Evolutionary conservation across 2,888 invertebrate species (phyloP), one percentile per base, ranked within the genome.

Genomic region (Himalopsyche anomala): DNA sequence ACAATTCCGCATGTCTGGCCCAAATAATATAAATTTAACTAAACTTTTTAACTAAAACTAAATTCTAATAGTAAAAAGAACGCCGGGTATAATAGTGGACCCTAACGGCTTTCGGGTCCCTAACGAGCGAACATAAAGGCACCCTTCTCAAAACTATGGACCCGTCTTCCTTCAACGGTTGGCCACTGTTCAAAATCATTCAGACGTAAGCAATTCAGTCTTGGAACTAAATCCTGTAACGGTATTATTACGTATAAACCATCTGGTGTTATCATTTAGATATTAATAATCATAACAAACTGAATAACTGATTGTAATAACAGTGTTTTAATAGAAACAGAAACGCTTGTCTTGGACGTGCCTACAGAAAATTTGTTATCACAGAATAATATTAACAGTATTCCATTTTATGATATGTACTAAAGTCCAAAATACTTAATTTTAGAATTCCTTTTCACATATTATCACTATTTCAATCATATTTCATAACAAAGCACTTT

Each of bases 11-110:
- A 4, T 74, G 62, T 74, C 36, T 15, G 28, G 74, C 12, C 28
- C 74, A 74, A 74, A 74, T 74, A 15, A 51, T 74, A 36, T 74
- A 74, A 36, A 74, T 74, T 15, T 74, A 74, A 28, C 28, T 36
- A 74, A 74, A 74, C 74, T 74, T 74, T 69, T 74, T 36, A 74
- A 74, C 74, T 74, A 74, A 74, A 74, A 74, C 74, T 74, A 74
- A 74, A 74, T 74, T 74, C 74, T 74, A 74, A 74, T 74, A 74
- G 74, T 74, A 74, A 74, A 74, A 74, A 74, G 36, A 74, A 74
- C 36, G 74, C 11, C 74, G 36, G 74, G 74, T 74, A 36, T 74
- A 74, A 74, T 74, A 74, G 74, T 74, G 36, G 74, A 36, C 74
- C 74, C 74, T 36, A 74, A 74, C 74, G 74, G 74, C 74, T 36